These are phyloP conservation scores for Drosophila anomalata DNA, from an alignment of 2,888 invertebrate genomes.

Conservation along the genomic window DNA sequence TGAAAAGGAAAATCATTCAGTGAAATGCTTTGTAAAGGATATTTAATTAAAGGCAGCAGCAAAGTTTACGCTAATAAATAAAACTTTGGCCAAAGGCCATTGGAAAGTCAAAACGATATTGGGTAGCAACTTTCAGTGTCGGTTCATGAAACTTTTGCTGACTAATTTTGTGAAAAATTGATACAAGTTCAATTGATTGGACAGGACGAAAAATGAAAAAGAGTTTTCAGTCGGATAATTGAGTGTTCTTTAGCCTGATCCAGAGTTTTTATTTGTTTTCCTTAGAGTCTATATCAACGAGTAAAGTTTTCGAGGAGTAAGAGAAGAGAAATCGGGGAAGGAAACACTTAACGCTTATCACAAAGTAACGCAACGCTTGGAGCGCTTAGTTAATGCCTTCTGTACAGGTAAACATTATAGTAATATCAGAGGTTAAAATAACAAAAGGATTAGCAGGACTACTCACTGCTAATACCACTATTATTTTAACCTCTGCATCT, in stretches of 20 bases:
- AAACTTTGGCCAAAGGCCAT: slow-evolving; percentile 49
- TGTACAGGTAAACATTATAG: slow-evolving; percentile 17
- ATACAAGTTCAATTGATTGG: slow-evolving; percentile 57
- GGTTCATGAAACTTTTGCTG: slow-evolving; percentile 40
- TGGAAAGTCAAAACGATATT: slow-evolving; percentile 24
- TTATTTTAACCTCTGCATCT: slow-evolving; percentile 3
- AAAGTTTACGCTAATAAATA: slow-evolving; percentile 68
- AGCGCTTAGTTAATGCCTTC: slow-evolving; percentile 56
- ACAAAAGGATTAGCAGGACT: neutral
- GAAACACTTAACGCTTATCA: slow-evolving; percentile 74
- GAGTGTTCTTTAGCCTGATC: slow-evolving; percentile 7
- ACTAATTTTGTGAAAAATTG: slow-evolving; percentile 64
- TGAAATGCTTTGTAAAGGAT: slow-evolving; percentile 51
- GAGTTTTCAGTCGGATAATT: slow-evolving; percentile 14
- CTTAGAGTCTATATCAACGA: slow-evolving; percentile 32
- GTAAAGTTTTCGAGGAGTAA: slow-evolving; percentile 17
- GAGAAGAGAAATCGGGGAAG: slow-evolving; percentile 25
- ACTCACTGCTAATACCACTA: neutral
- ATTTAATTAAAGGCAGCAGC: slow-evolving; percentile 67
- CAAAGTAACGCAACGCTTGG: slow-evolving; percentile 73
- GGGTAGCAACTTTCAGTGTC: slow-evolving; percentile 4
- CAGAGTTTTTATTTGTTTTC: neutral
- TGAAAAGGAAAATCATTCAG: slow-evolving; percentile 58
- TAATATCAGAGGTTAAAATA: slow-evolving; percentile 9
- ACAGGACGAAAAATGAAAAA: slow-evolving; percentile 1